Base-by-base conservation (phyloP, 2,797 vertebrate genomes). In the Chanos chanos region DNA sequence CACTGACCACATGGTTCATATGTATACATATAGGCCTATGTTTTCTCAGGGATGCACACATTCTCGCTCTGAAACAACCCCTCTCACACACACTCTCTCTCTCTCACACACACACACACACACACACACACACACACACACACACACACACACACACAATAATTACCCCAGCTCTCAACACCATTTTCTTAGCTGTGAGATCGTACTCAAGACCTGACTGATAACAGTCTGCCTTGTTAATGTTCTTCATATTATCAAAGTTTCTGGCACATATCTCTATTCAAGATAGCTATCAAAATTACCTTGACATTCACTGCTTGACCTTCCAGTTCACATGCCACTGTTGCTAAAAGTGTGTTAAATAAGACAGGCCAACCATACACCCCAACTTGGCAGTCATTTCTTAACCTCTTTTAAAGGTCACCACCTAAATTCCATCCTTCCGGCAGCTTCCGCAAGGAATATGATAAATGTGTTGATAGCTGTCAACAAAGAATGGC, bases 381-480 rank as follows among this genome's bases (percentile, higher is more conserved):
- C 18, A 4, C 37, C 1, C 33, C 7, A 8, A 61, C 7, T 52
- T 43, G 30, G 58, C 31, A 22, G 7, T 7, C 7, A 7, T 48
- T 22, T 5, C 25, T 21, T 44, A 45, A 64, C 61, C 44, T 51
- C 34, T 12, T 2, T 10, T 27, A 15, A 31, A 70, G 66, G 57
- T 73, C 58, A 66, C 8, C 6, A 8, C n/a, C 15, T 15, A 24
- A 41, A 57, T n/a, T n/a, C 62, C 43, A 12, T 18, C 39, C 33
- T 41, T 45, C 19, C 8, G n/a, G 13, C 31, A 39, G 33, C 12
- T 33, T 56, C 41, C 45, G 21, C 48, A 40, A 27, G 13, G 19
- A 61, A 64, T 28, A 51, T 47, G 45, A 69, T 70, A 49, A 68
- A 55, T 6, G 36, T 64, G 73, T 51, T 75, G 70, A 71, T 37